A percentile compares a stretch with the other conserved stretches of the same genome.
Conservation (phyloP, 2,888 invertebrate genomes). For the Drosophila merina region DNA sequence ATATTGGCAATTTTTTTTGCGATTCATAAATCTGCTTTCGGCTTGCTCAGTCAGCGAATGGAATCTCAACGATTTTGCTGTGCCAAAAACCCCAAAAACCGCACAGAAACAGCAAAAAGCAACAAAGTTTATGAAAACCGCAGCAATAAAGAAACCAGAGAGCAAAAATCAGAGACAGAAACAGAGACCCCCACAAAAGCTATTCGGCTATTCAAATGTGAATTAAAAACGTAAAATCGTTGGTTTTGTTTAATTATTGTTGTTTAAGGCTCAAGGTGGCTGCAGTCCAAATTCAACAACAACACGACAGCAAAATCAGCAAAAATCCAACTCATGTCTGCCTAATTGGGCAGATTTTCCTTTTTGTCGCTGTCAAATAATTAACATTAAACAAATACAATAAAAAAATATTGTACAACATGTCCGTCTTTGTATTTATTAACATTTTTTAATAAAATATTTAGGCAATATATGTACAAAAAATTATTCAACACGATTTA, state of each 20-base stretch:
- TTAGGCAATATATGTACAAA: slow-evolving; percentile 4
- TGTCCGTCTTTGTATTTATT: slow-evolving; percentile 12
- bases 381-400: slow-evolving; percentile 52
- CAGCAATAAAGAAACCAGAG: slow-evolving; percentile 34
- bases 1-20: slow-evolving; percentile 38
- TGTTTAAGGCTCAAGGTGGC: slow-evolving; percentile 59
- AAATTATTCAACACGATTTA: neutral
- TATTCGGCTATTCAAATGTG: slow-evolving; percentile 35
- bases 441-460: slow-evolving; percentile 30
- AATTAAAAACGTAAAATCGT: slow-evolving; percentile 44
- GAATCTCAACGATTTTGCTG: slow-evolving; percentile 61
- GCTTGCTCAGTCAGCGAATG: slow-evolving; percentile 42
- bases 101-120: slow-evolving; percentile 12
- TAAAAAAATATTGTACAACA: slow-evolving; percentile 17
- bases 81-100: slow-evolving; percentile 62
- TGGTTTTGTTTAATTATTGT: slow-evolving; percentile 57
- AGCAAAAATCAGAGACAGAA: slow-evolving; percentile 21
- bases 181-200: slow-evolving; percentile 15
- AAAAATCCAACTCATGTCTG: slow-evolving; percentile 49
- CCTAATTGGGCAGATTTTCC: slow-evolving; percentile 62
- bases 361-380: slow-evolving; percentile 49
- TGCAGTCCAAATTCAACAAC: slow-evolving; percentile 49
- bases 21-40: slow-evolving; percentile 40
- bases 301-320: slow-evolving; percentile 25
- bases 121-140: slow-evolving; percentile 44